Evolutionary conservation across 2,797 vertebrate species (phyloP), one percentile per base, ranked within the genome.

Genomic region (Myripristis jacobus): DNA sequence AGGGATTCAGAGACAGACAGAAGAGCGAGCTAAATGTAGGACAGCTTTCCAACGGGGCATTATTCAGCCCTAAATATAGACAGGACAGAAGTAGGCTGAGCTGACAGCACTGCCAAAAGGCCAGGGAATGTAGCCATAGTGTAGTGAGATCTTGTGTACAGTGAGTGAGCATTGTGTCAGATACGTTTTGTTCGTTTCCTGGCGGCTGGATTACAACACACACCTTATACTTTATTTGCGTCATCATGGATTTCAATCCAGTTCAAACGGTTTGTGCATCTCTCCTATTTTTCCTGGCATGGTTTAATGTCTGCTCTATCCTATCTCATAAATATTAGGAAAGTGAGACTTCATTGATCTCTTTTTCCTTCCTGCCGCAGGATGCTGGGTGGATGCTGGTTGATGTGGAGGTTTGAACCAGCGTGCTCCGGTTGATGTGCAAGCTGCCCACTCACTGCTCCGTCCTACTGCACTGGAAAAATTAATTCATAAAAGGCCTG

Each of bases 61-160:
- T 92, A 91, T 90, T 93, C 85, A 63, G 65, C 58, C 87, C 89
- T 94, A 94, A 93, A 94, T 93, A 93, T 92, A 92, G 91, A 89
- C 62, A 4, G 67, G 59, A 69, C 83, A 89, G 79, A 94, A 93
- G 88, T 93, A 93, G 93, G 91, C 80, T 89, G 86, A 90, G 84
- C 81, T 75, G 77, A 88, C 51, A 82, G 77, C 12, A 19, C 76
- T 81, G 72, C 76, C 79, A 77, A 84, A 84, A 78, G 73, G 67
- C 77, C 62, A 73, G 24, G 15, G 77, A 88, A 86, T 76, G 46
- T 72, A 75, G 66, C 44, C 60, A 59, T 34, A 53, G 75, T 54
- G 60, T 71, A n/a, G n/a, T n/a, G 61, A 66, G 76, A 58, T 41
- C 53, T 63, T 59, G 73, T 62, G 53, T 24, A 70, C 67, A 43